Evolutionary conservation across 2,888 invertebrate species (phyloP), one percentile per base, ranked within the genome.

Genomic region (Polydrusus cervinus): DNA sequence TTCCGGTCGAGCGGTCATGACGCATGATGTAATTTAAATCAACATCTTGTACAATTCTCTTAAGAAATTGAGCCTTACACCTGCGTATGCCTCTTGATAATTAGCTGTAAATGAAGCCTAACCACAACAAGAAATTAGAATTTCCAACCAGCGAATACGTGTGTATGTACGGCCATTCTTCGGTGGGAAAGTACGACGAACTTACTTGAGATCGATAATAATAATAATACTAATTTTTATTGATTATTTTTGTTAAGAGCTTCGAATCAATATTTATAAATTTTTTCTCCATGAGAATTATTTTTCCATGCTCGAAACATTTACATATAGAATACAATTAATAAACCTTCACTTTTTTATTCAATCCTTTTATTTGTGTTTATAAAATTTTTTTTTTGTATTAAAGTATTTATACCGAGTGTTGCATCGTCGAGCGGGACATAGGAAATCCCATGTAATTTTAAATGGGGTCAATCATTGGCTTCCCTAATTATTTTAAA

Each of bases 41-140:
- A 68, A 68, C 53, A 68, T 68, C 57, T 68, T 45, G 45, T 57
- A 68, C 55, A 68, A 68, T 68, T 66, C 66, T 66, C 66, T 66
- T 66, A 66, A 68, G 68, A 68, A 68, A 57, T 68, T 68, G 68
- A 68, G 25, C 57, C 57, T 60, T 60, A 68, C 68, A 68, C 68
- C 60, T 60, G 60, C 55, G 68, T 68, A 47, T 57, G 18, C 30
- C 60, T 57, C 14, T 47, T 30, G 34, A 16, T 68, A 68, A 68
- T 68, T 68, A 68, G 68, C 60, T 68, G 68, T 45, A 68, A 68
- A 68, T 68, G 57, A 68, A 68, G 55, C 68, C 45, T 68, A 71
- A 71, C 71, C 71, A 62, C 71, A 71, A 71, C 38, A 38, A 64
- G 64, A 71, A 71, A 71, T 71, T 62, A 62, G 53, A 71, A 62